A percentile compares a stretch with the other conserved stretches of the same genome.
Evolutionary conservation across 2,797 vertebrate genomes (phyloP).

Genomic region (Mormyrus proboscirostris): DNA sequence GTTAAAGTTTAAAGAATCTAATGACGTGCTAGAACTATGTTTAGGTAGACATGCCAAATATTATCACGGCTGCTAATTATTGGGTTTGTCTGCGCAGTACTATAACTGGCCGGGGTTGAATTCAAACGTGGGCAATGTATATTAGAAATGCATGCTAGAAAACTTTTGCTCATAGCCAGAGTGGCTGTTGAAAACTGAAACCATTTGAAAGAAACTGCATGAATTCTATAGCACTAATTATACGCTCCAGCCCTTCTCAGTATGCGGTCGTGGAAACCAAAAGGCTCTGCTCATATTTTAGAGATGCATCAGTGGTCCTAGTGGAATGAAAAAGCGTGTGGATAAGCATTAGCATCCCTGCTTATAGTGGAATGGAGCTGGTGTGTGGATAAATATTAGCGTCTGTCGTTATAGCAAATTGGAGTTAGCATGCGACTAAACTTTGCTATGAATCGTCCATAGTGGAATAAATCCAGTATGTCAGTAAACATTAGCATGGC

Average conservation of each 20-base stretch:
- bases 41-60: neutral
- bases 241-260: neutral
- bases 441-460: neutral
- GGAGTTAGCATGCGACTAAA: neutral
- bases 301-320: neutral
- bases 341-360: neutral
- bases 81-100: neutral
- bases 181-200: neutral
- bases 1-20: neutral
- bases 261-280: neutral
- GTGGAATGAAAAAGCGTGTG: neutral
- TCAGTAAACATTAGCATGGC: neutral
- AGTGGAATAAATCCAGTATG: neutral
- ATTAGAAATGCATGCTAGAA: neutral
- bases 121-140: neutral
- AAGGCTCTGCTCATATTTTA: neutral
- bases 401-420: neutral
- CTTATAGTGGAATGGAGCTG: neutral
- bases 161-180: neutral
- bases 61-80: neutral
- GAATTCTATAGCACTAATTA: slow-evolving; percentile 8
- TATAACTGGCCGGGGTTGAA: neutral
- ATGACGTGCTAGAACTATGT: neutral
- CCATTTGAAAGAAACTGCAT: slow-evolving; percentile 1
- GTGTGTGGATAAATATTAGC: neutral